Conservation (phyloP, 1,140 invertebrate genomes). For the Drosophila sp. region DNA sequence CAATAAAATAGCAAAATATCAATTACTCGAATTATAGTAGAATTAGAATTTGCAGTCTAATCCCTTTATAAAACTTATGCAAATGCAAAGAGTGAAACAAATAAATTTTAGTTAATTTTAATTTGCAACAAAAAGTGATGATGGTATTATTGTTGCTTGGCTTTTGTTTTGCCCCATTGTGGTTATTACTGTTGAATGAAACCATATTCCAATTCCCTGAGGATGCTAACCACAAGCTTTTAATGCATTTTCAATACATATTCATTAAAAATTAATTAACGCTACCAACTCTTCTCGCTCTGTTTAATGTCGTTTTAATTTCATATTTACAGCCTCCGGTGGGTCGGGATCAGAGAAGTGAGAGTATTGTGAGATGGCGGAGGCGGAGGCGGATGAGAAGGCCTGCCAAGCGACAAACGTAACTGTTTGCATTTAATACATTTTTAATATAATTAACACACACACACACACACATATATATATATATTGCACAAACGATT, state of each 20-base stretch:
- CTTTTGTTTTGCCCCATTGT: slow-evolving; percentile 4
- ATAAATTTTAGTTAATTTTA: too few relatives aligned
- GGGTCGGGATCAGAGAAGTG: neutral
- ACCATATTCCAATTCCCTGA: slow-evolving; percentile 4
- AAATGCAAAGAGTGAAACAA: too few relatives aligned
- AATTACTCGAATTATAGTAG: too few relatives aligned
- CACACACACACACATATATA: slow-evolving; percentile 3
- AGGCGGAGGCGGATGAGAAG: neutral
- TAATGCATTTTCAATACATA: slow-evolving; percentile 72
- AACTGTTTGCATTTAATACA: slow-evolving; percentile 54
- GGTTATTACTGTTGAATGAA: slow-evolving; percentile 1
- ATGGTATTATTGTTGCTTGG: too few relatives aligned
- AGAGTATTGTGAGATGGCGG: neutral
- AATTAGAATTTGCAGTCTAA: too few relatives aligned
- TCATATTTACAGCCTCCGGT: slow-evolving; percentile 50
- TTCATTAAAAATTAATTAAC: slow-evolving; percentile 74
- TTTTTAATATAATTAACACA: slow-evolving; percentile 69
- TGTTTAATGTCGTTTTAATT: slow-evolving; percentile 67
- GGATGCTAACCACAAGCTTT: slow-evolving; percentile 23
- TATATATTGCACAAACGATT: neutral
- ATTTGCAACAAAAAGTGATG: too few relatives aligned
- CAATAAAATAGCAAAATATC: too few relatives aligned
- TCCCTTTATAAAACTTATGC: too few relatives aligned
- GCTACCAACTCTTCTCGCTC: slow-evolving; percentile 20
- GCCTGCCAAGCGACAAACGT: slow-evolving; percentile 21